Base-by-base conservation (phyloP, 2,888 invertebrate genomes). In the Erannis defoliaria region DNA sequence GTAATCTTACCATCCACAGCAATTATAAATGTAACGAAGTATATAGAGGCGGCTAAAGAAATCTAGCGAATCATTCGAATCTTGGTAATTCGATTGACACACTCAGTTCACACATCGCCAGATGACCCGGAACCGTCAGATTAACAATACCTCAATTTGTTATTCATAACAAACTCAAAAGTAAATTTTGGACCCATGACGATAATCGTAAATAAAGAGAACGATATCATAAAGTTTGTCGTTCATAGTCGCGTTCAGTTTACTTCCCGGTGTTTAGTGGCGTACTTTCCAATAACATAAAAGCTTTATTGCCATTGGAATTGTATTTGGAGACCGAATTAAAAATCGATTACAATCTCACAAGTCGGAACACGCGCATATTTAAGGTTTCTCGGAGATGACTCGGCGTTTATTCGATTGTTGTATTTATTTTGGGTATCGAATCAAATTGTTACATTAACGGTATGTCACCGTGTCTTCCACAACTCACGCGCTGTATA, bases 141-240 rank as follows among this genome's bases (percentile, higher is more conserved):
- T 16, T 42, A 16, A 59, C 55, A 45, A 45, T 53, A 26, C n/a
- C n/a, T 21, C 19, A 40, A 49, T 45, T 54, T 19, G 50, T 51
- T 55, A 51, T 45, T 48, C 59, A 64, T 21, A 53, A 61, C 45
- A 43, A 40, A 26, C 35, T 57, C 35, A 49, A 53, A 53, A 55
- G 58, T 43, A 42, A 53, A 60, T 60, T 62, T 45, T 62, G 55
- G 57, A 57, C 18, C 50, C 53, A 37, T 56, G 64, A 58, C 55
- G 54, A 62, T 67, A 64, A 62, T 60, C 70, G 60, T 70, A 68
- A 68, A 70, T 70, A 45, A 65, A 40, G 16, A 48, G 37, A 65
- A 59, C 63, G 60, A 59, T 62, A 66, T 66, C 66, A 64, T 71
- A 68, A 71, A 67, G 45, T 65, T 62, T 65, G 66, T 67, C 68